A percentile compares a stretch with the other conserved stretches of the same genome.
Conservation (phyloP, 2,888 invertebrate species). For the Andricus curvator region DNA sequence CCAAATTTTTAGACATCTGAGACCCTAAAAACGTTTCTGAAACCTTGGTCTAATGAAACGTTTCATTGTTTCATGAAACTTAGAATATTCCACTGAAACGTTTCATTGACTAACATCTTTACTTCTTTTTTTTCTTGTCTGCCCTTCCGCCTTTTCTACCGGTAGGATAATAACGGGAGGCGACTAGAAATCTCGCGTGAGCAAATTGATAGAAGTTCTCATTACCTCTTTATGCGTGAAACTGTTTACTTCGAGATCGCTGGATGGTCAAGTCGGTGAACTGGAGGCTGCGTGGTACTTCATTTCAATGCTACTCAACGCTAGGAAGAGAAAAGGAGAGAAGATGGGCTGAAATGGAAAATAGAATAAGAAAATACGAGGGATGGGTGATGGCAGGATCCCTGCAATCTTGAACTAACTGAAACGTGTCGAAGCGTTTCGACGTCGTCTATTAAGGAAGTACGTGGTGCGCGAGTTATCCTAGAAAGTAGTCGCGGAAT, state of each 20-base stretch:
- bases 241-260: slow-evolving; percentile 53
- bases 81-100: too few relatives aligned
- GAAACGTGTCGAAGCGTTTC: slow-evolving; percentile 68
- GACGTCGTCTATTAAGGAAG: slow-evolving; percentile 65
- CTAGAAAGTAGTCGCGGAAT: not conserved
- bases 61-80: too few relatives aligned
- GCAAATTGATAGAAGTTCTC: slow-evolving; percentile 61
- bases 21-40: too few relatives aligned
- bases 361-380: slow-evolving; percentile 40
- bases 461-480: slow-evolving; percentile 52
- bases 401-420: slow-evolving; percentile 55
- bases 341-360: slow-evolving; percentile 24
- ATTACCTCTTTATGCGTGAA: slow-evolving; percentile 64
- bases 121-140: slow-evolving; percentile 43
- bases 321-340: slow-evolving; percentile 21
- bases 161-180: not conserved
- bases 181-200: slow-evolving; percentile 57
- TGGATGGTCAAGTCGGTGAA: slow-evolving; percentile 29
- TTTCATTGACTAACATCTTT: too few relatives aligned
- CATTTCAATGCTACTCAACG: slow-evolving; percentile 20
- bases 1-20: too few relatives aligned
- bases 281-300: slow-evolving; percentile 19
- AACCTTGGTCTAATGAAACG: too few relatives aligned
- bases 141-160: slow-evolving; percentile 47
- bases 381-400: slow-evolving; percentile 46